phyloP scores from a whole-genome alignment of 2,888 invertebrate genomes.

The Colletes collaris region DNA sequence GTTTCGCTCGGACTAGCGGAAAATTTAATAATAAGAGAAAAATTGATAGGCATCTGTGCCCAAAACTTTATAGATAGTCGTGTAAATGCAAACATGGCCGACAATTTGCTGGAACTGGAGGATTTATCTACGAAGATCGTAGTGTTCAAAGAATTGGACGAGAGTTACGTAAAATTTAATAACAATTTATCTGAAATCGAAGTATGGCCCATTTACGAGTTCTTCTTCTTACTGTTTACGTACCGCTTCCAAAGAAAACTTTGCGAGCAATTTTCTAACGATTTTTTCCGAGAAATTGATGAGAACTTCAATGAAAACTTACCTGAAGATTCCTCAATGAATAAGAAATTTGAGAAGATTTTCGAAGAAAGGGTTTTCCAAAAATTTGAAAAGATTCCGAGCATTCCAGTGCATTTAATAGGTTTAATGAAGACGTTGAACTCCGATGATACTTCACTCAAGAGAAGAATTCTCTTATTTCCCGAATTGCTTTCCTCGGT shows the following conservation, averaged over 20 bases:
- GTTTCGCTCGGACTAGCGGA: conserved; percentile 62
- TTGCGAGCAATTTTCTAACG: conserved; percentile 23
- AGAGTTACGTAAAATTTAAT: conserved; percentile 17
- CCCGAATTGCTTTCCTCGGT: conserved; percentile 68
- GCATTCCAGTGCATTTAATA: conserved; percentile 73
- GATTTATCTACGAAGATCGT: conserved; percentile 49
- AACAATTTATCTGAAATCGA: conserved; percentile 79
- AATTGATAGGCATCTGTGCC: conserved; percentile 70
- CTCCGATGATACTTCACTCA: not conserved
- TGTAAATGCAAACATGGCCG: conserved; percentile 48
- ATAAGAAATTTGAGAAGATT: not conserved
- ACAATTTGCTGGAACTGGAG: conserved; percentile 56
- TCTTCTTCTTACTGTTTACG: conserved; percentile 83
- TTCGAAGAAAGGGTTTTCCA: not conserved
- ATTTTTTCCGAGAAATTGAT: not conserved
- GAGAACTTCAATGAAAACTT: not conserved
- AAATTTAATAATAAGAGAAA: conserved; percentile 47
- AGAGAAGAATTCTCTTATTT: conserved; percentile 43
- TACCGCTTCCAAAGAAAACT: conserved; percentile 67
- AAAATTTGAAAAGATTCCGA: conserved; percentile 69
- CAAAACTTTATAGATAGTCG: conserved; percentile 61
- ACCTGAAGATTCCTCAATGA: too few relatives aligned
- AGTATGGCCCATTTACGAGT: conserved; percentile 86
- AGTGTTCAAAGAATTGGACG: conserved; percentile 35
- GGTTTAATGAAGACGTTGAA: conserved; percentile 68